phyloP scores from a whole-genome alignment of 53 echinoderm and acorn worm species.

The Astropecten irregularis region DNA sequence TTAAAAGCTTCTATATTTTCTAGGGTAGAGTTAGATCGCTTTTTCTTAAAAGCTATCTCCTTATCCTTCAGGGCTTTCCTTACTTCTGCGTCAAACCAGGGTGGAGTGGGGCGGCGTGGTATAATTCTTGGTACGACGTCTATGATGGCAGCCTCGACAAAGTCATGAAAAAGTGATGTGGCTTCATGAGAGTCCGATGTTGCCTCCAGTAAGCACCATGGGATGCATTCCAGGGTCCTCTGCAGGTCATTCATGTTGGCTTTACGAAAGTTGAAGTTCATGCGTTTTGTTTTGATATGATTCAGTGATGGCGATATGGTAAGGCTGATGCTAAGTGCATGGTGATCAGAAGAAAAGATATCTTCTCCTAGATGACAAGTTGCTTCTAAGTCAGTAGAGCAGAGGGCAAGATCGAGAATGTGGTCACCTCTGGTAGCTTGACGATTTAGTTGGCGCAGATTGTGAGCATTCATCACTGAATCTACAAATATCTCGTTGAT shows the following conservation, averaged over 20 bases:
- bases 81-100: background rate
- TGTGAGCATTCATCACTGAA: slow-evolving; percentile 9
- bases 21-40: background rate
- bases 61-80: background rate
- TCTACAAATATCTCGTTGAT: slow-evolving; percentile 40
- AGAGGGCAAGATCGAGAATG: background rate
- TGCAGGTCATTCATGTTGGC: background rate
- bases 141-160: background rate
- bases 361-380: background rate
- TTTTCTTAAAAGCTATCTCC: background rate
- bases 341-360: background rate
- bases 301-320: background rate
- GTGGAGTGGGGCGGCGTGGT: background rate
- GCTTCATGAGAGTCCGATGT: background rate
- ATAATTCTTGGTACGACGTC: background rate
- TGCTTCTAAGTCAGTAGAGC: background rate
- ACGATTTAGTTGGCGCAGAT: slow-evolving; percentile 11
- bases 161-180: background rate
- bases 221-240: background rate
- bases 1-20: slow-evolving; percentile 2
- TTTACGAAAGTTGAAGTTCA: background rate
- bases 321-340: background rate
- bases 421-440: background rate
- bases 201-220: too few species aligned
- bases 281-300: background rate